phyloP scores from a whole-genome alignment of 2,797 vertebrate species.

The Melanogrammus aeglefinus region DNA sequence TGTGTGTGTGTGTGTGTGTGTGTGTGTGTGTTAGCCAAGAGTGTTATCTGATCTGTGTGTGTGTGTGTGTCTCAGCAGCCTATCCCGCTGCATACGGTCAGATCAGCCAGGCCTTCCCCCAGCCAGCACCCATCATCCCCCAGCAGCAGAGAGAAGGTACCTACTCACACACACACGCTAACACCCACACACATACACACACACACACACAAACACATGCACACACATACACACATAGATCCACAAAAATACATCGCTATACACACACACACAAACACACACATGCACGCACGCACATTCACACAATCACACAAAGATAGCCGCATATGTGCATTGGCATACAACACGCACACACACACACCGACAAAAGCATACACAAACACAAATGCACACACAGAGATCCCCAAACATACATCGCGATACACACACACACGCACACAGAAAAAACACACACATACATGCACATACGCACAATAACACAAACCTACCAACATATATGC shows the following conservation, averaged over 20 bases:
- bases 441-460: background rate
- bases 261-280: too few species aligned
- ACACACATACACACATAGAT: background rate
- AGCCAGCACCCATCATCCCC: slow-evolving; percentile 95
- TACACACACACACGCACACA: background rate
- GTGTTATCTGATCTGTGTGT: slow-evolving; percentile 59
- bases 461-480: too few species aligned
- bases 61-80: slow-evolving; percentile 86
- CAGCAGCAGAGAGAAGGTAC: slow-evolving; percentile 99
- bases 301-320: slow-evolving; percentile 11
- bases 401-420: too few species aligned
- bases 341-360: background rate
- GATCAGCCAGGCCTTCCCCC: slow-evolving; percentile 99
- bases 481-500: background rate
- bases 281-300: too few species aligned
- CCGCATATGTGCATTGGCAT: too few species aligned
- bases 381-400: slow-evolving; percentile 8
- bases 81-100: slow-evolving; percentile 98
- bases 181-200: slow-evolving; percentile 5
- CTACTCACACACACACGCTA: slow-evolving; percentile 16
- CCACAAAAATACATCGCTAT: too few species aligned
- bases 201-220: background rate
- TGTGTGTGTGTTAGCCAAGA: slow-evolving; percentile 46
- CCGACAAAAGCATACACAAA: background rate
- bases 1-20: slow-evolving; percentile 51